Base-by-base conservation (phyloP, 2,888 invertebrate genomes). In the Vandiemenella viatica region DNA sequence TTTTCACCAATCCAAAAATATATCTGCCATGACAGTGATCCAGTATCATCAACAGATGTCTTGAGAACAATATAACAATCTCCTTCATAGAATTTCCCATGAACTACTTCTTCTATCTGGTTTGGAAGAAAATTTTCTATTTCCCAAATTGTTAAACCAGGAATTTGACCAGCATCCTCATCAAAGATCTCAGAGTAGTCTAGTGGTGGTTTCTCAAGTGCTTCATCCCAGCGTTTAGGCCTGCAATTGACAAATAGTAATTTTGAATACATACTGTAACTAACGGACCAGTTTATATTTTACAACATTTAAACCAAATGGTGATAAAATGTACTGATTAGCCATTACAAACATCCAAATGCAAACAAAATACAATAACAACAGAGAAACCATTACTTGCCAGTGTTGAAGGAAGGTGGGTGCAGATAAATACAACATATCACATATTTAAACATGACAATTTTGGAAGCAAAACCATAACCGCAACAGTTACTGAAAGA, bases 1-100 rank as follows among this genome's bases (percentile, higher is more conserved):
- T 90, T 84, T 53, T 84, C 87, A 23, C 98, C 98, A 60, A 99
- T 98, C 98, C 97, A 98, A 67, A 96, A 99, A 70, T 84, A 98
- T 61, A 99, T 99, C 59, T 91, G 84, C 92, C 97, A 97, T 48
- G 78, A 76, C 5, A 96, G 68, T 49, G 85, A 84, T 10, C 88
- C 83, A 59, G 81, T 76, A 46, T 89, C 88, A 62, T 92, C 92
- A 37, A 83, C 67, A 37, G 72, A 74, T 0, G 96, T 96, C 67
- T 92, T 90, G 50, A 97, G 68, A 42, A 99, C 77, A 58, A 99
- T 96, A 67, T 99, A 99, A 66, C 97, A 97, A 66, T 99, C 98
- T 5, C 90, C 97, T 68, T 97, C 95, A 64, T 96, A 99, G 70
- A 99, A 98, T 67, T 96, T 96, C 3, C 97, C 97, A 64, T 93